Base-by-base conservation (phyloP, 2,113 vertebrate genomes). In the Noturus placidus region DNA sequence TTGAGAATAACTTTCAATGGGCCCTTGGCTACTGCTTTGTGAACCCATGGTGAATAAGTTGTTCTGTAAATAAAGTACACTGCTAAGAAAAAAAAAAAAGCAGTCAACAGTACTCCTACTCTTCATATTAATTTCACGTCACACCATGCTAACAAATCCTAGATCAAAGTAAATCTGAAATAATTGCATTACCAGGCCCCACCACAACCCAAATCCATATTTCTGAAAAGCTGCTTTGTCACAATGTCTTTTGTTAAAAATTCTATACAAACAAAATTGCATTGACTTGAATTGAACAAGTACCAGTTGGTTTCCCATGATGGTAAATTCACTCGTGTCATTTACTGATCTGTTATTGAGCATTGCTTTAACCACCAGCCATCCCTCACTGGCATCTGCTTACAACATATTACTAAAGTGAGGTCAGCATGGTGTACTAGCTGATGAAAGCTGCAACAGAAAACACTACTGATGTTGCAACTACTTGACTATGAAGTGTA, bases 401-500 rank as follows among this genome's bases (percentile, higher is more conserved):
- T 74, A 30, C 72, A 76, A 65, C 76, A 19, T 63, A 54, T 59
- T 77, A 77, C 46, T 78, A 61, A 6, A 57, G 52, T 83, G 57
- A 82, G 56, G 59, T 81, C 69, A 76, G 27, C 38, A 35, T 19
- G 56, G n/a, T 56, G 76, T 54, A 25, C 14, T 70, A 69, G 30
- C 50, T 56, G 61, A 81, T 27, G 61, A 80, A 81, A 81, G 77
- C 22, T 54, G 20, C 70, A 87, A 82, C 56, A 63, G 38, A 74
- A 83, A 87, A 19, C 57, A 27, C 65, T 82, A 19, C 65, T 74
- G 17, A 81, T 80, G 76, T 79, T 56, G 77, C 63, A 81, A 67
- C 85, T 69, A 76, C 80, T 83, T 76, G 56, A 82, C 35, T 81
- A 38, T 70, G 52, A 87, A 35, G n/a, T 38, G 69, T 67, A 74